Evolutionary conservation across 2,113 vertebrate genomes (phyloP).

Genomic region (Pseudonaja textilis): DNA sequence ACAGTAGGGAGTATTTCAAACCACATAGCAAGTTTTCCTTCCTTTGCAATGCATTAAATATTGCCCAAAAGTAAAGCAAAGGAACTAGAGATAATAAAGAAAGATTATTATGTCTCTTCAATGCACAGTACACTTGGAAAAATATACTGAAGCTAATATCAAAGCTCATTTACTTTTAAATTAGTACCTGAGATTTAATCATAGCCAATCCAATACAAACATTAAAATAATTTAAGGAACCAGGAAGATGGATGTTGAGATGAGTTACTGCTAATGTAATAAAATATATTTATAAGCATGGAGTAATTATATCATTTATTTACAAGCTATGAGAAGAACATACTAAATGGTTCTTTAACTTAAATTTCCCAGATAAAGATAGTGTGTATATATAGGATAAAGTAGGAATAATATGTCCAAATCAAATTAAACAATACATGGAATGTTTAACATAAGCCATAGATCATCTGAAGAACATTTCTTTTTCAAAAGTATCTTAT

Average conservation of each 20-base stretch:
- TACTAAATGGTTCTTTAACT: conserved; percentile 23
- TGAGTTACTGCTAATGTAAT: conserved; percentile 18
- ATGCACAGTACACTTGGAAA: background rate
- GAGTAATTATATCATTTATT: background rate
- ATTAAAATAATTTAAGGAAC: conserved; percentile 36
- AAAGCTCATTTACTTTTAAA: conserved; percentile 36
- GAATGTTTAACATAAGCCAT: background rate
- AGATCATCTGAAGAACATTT: background rate
- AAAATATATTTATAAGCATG: conserved; percentile 31
- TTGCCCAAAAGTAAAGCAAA: conserved; percentile 37
- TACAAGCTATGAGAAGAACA: conserved; percentile 33
- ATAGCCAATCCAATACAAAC: conserved; percentile 16
- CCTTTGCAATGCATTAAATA: conserved; percentile 39
- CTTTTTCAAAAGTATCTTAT: background rate
- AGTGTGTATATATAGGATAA: background rate
- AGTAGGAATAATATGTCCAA: background rate
- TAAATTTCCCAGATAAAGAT: background rate
- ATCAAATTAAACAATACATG: background rate
- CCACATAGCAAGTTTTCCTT: conserved; percentile 43
- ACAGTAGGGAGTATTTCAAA: conserved; percentile 61
- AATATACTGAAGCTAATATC: conserved; percentile 26
- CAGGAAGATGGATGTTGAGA: conserved; percentile 22
- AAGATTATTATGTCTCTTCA: conserved; percentile 33
- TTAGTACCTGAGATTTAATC: conserved; percentile 42
- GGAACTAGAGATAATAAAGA: conserved; percentile 26